phyloP scores from a whole-genome alignment of 2,797 vertebrate species.

The Crypturellus tataupa region DNA sequence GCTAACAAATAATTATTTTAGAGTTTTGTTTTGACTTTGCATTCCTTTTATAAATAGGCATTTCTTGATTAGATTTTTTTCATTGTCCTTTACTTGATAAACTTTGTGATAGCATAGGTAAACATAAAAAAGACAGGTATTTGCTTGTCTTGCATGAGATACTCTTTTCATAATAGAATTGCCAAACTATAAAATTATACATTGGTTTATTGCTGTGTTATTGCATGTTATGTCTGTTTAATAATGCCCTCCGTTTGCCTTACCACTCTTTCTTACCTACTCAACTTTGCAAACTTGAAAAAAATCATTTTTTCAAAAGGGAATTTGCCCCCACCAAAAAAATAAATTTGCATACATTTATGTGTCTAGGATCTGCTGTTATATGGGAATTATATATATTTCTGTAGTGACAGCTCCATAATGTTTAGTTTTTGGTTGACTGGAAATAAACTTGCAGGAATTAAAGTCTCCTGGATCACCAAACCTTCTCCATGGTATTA shows the following conservation, averaged over 20 bases:
- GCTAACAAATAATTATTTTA: background rate
- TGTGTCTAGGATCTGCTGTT: background rate
- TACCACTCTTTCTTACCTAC: background rate
- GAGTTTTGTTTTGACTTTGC: background rate
- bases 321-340: background rate
- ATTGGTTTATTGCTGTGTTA: background rate
- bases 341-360: background rate
- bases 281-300: slow-evolving; percentile 1
- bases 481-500: background rate
- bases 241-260: background rate
- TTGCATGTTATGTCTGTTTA: background rate
- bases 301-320: background rate
- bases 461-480: background rate
- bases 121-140: background rate
- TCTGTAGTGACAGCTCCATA: background rate
- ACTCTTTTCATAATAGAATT: background rate
- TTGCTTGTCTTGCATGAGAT: background rate
- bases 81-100: background rate
- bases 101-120: background rate
- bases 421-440: background rate
- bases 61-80: background rate
- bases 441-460: background rate
- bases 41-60: background rate
- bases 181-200: background rate
- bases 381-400: background rate